Evolutionary conservation across 1,140 invertebrate genomes (phyloP).

Genomic region (Pseudoatta argentina): DNA sequence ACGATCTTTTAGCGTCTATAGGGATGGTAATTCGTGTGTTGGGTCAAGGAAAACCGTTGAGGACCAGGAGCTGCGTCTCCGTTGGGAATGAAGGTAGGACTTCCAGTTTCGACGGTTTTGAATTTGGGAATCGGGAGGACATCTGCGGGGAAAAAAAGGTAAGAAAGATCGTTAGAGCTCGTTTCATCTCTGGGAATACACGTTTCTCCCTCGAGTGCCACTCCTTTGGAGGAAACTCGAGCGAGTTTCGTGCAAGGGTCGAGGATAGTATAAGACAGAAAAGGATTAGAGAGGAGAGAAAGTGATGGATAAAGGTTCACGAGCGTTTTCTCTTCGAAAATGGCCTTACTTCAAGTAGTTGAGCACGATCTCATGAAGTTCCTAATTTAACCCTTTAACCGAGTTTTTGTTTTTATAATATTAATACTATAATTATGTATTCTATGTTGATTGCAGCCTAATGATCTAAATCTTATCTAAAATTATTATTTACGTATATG

Average conservation of each 20-base stretch:
- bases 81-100: constrained; percentile 80
- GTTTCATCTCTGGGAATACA: constrained; percentile 42
- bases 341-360: constrained; percentile 45
- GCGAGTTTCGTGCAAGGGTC: constrained; percentile 26
- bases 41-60: constrained; percentile 83
- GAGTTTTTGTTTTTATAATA: constrained; percentile 34
- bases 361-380: constrained; percentile 38
- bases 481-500: constrained; percentile 48
- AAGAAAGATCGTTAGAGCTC: constrained; percentile 61
- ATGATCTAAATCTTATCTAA: constrained; percentile 54
- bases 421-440: constrained; percentile 48
- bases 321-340: constrained; percentile 32
- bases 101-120: constrained; percentile 81
- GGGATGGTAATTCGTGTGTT: constrained; percentile 83
- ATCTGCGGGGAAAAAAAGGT: constrained; percentile 78
- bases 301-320: neutral
- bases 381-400: constrained; percentile 62
- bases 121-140: constrained; percentile 79
- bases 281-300: constrained; percentile 9
- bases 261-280: constrained; percentile 1
- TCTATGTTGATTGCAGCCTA: constrained; percentile 21
- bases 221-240: constrained; percentile 19
- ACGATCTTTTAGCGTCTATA: constrained; percentile 82
- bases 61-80: constrained; percentile 84
- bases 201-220: constrained; percentile 25